Percentiles rank a stretch among this genome's conserved stretches.
phyloP scores from a whole-genome alignment of 2,888 invertebrate species.

The Ichneumoninae sp. region DNA sequence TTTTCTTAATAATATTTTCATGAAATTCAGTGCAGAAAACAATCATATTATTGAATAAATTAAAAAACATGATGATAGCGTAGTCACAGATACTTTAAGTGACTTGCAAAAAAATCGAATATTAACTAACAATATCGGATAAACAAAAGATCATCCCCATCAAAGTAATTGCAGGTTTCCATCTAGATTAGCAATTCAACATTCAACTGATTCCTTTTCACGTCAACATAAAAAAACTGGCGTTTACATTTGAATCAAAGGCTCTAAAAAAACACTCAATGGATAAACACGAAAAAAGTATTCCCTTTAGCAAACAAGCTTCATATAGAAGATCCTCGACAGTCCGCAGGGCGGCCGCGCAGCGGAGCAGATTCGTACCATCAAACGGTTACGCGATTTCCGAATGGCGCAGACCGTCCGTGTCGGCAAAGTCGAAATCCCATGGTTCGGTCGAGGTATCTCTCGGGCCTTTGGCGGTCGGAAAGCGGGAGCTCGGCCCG shows the following conservation, averaged over 20 bases:
- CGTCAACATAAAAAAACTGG: neutral
- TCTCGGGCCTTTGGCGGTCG: constrained; percentile 7
- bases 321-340: neutral
- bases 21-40: too few relatives aligned
- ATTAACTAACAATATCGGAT: too few relatives aligned
- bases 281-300: neutral
- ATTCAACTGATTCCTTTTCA: neutral
- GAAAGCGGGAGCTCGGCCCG: constrained; percentile 8
- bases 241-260: neutral
- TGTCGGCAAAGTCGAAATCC: constrained; percentile 25
- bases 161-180: too few relatives aligned
- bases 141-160: too few relatives aligned
- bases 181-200: too few relatives aligned
- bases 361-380: constrained; percentile 13
- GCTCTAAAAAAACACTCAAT: neutral
- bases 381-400: neutral
- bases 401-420: neutral
- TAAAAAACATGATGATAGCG: too few relatives aligned
- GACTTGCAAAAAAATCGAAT: too few relatives aligned
- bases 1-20: too few relatives aligned
- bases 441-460: neutral
- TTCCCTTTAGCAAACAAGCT: neutral
- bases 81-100: too few relatives aligned
- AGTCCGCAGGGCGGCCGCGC: neutral
- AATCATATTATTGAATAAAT: too few relatives aligned